Evolutionary conservation across 2,113 vertebrate genomes (phyloP).

Genomic region (Perca schrenkii): DNA sequence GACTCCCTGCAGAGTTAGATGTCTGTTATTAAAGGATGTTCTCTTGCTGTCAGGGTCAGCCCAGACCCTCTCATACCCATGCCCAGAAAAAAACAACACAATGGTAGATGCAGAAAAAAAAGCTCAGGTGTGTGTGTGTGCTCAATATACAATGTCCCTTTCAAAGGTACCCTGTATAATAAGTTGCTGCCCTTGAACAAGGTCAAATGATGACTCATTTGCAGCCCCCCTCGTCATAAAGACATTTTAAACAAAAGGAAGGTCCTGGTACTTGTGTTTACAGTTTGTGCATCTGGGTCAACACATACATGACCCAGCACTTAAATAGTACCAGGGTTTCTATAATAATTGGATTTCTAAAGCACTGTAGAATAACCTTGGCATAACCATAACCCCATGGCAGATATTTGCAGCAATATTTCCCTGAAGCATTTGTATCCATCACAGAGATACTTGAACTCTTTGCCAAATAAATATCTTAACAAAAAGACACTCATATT

Average conservation of each 20-base stretch:
- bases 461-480: neutral
- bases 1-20: constrained; percentile 74
- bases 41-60: constrained; percentile 77
- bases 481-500: neutral
- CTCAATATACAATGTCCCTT: constrained; percentile 21
- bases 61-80: constrained; percentile 58
- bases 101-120: constrained; percentile 19
- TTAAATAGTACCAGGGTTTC: neutral
- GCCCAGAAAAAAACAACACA: constrained; percentile 19
- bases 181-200: constrained; percentile 47
- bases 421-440: neutral
- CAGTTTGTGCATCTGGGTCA: neutral
- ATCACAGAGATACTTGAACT: neutral
- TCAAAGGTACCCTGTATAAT: constrained; percentile 32
- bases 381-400: neutral
- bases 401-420: neutral
- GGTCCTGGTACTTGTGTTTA: neutral
- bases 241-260: neutral
- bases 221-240: neutral
- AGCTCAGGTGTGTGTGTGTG: constrained; percentile 9
- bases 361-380: neutral
- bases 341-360: neutral
- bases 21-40: constrained; percentile 81
- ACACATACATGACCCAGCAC: neutral
- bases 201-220: constrained; percentile 32